These are phyloP conservation scores for Bedellia somnulentella DNA, from an alignment of 2,888 invertebrate genomes.

Conservation along the genomic window DNA sequence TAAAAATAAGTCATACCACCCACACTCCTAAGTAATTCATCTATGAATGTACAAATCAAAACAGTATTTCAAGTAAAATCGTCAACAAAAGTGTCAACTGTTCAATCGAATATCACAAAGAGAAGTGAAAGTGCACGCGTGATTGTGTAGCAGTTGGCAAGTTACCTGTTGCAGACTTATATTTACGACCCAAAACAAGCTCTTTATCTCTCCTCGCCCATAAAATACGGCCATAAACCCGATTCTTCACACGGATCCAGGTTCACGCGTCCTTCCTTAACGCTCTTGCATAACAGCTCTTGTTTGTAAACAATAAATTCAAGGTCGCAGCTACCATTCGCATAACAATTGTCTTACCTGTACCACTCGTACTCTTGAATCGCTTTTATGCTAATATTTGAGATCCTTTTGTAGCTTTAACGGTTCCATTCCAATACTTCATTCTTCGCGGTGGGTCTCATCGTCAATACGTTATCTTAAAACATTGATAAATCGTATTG, in stretches of 20 bases:
- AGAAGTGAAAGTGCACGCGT: slow-evolving; percentile 51
- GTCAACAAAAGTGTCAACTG: too few relatives aligned
- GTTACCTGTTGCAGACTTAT: slow-evolving; percentile 57
- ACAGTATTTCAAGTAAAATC: too few relatives aligned
- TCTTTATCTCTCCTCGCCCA: slow-evolving; percentile 54
- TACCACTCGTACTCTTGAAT: too few relatives aligned
- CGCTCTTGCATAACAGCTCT: slow-evolving; percentile 50
- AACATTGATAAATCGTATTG: not conserved
- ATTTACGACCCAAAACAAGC: slow-evolving; percentile 61
- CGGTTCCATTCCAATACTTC: too few relatives aligned
- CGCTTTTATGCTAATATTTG: too few relatives aligned
- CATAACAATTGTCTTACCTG: slow-evolving; percentile 13
- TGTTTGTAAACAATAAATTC: slow-evolving; percentile 57
- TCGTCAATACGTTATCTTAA: too few relatives aligned
- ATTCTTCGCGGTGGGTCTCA: too few relatives aligned
- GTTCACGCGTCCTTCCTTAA: slow-evolving; percentile 18
- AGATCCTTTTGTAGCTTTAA: too few relatives aligned
- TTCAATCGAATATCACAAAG: too few relatives aligned
- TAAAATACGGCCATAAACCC: slow-evolving; percentile 53
- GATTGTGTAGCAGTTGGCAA: slow-evolving; percentile 49
- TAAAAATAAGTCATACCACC: too few relatives aligned
- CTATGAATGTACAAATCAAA: too few relatives aligned
- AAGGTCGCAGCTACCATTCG: slow-evolving; percentile 31
- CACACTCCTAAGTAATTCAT: too few relatives aligned
- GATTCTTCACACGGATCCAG: slow-evolving; percentile 33